Evolutionary conservation across 2,113 vertebrate species (phyloP).

Genomic region (Macroglossus sobrinus): DNA sequence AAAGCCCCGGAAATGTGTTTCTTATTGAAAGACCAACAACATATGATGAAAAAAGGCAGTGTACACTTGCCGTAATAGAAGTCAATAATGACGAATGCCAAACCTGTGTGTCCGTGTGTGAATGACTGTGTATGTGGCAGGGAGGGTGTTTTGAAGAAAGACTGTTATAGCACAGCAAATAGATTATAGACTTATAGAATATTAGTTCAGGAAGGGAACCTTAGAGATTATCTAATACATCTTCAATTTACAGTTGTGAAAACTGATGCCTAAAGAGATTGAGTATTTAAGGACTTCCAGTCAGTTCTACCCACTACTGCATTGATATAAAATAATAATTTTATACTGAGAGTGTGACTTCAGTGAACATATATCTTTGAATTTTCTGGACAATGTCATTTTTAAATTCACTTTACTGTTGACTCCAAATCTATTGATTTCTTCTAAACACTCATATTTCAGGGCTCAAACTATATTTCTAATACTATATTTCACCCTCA

Average conservation of each 20-base stretch:
- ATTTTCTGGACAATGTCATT: conserved; percentile 24
- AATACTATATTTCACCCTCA: conserved; percentile 12
- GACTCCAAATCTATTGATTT: conserved; percentile 12
- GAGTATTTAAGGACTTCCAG: neutral
- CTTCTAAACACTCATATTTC: conserved; percentile 30
- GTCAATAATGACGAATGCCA: neutral
- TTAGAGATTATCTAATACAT: neutral
- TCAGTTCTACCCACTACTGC: neutral
- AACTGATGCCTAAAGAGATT: neutral
- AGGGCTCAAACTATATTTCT: neutral
- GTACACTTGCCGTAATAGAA: neutral
- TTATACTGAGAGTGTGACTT: neutral
- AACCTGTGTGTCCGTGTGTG: neutral
- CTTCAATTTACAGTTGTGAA: neutral
- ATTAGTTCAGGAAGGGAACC: neutral
- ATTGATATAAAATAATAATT: neutral
- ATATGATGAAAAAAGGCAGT: neutral
- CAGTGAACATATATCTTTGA: neutral
- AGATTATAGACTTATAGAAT: neutral
- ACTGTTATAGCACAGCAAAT: neutral
- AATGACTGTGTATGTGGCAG: neutral
- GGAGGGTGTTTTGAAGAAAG: neutral
- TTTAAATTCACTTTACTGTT: conserved; percentile 30
- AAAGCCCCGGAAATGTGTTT: neutral
- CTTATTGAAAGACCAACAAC: neutral